A percentile compares a stretch with the other conserved stretches of the same genome.
These are phyloP conservation scores for Acronicta psi DNA, from an alignment of 2,888 invertebrate species.

Conservation along the genomic window DNA sequence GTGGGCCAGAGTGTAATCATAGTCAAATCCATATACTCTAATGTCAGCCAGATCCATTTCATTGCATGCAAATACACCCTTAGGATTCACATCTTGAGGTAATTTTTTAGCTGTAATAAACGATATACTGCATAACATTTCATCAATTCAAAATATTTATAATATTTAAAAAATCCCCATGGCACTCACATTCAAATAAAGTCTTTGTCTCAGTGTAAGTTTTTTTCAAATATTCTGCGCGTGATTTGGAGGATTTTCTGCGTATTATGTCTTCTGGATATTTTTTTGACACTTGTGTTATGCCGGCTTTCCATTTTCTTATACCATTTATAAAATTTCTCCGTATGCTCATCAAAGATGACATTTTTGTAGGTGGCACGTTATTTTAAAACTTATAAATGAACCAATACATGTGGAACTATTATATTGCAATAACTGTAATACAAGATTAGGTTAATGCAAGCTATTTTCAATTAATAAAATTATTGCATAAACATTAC, in stretches of 20 bases:
- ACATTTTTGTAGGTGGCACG: conserved; percentile 52
- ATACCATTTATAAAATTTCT: conserved; percentile 63
- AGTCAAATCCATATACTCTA: conserved; percentile 98
- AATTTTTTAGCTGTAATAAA: conserved; percentile 94
- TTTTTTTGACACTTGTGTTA: conserved; percentile 62
- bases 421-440: conserved; percentile 12
- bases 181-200: conserved; percentile 93
- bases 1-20: conserved; percentile 98
- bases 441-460: conserved; percentile 17
- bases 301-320: conserved; percentile 65
- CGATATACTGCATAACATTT: conserved; percentile 8
- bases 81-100: conserved; percentile 95
- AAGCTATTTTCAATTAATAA: conserved; percentile 15
- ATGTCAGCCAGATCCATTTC: conserved; percentile 97
- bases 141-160: too few species aligned
- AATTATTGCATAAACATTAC: too few species aligned
- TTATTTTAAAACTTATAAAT: conserved; percentile 2
- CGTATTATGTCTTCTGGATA: conserved; percentile 31
- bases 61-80: conserved; percentile 98
- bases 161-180: too few species aligned
- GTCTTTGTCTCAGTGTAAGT: conserved; percentile 91
- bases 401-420: conserved; percentile 36
- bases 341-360: conserved; percentile 63
- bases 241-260: conserved; percentile 73
- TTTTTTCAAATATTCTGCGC: conserved; percentile 83